Evolutionary conservation across 2,888 invertebrate genomes (phyloP), one percentile per base, ranked within the genome.

Genomic region (Rotaria socialis): DNA sequence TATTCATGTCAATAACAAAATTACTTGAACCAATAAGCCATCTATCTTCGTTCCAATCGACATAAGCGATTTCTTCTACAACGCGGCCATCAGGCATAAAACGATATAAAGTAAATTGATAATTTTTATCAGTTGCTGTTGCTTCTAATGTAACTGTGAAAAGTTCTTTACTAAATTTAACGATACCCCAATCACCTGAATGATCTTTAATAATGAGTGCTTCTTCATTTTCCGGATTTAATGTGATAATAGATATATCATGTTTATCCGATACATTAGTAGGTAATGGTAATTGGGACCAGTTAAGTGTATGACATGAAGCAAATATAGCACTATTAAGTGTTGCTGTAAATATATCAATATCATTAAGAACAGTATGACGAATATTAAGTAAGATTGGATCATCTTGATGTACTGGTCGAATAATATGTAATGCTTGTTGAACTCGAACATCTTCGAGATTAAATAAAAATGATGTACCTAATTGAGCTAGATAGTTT

Each of bases 261-360:
- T 43, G 24, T 19, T 47, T 80, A n/a, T 0, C 5, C 4, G 43
- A 47, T 41, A 80, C 80, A 11, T 80, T 24, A 80, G 22, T 47
- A 47, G 80, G 80, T n/a, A 80, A n/a, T 80, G 80, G 80, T 24
- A 80, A n/a, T 47, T 80, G 80, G 0, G 80, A 80, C 80, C 80
- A 80, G n/a, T 80, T 80, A 5, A 80, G n/a, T 47, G 80, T 47
- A 47, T 80, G 80, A 80, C 80, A 80, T 11, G 80, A 80, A 47
- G 80, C 80, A 11, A 47, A 80, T 80, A 80, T 80, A 22, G 24
- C 43, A 43, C 7, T 47, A 47, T 80, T 43, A 80, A 47, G 47
- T 47, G 47, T 47, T 80, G 80, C 80, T 80, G 80, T 80, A 80
- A 80, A 80, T 80, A 80, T 80, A n/a, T 80, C 80, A n/a, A 43